Evolutionary conservation across 2,888 invertebrate species (phyloP), one percentile per base, ranked within the genome.

Genomic region (Hetaerina titia): DNA sequence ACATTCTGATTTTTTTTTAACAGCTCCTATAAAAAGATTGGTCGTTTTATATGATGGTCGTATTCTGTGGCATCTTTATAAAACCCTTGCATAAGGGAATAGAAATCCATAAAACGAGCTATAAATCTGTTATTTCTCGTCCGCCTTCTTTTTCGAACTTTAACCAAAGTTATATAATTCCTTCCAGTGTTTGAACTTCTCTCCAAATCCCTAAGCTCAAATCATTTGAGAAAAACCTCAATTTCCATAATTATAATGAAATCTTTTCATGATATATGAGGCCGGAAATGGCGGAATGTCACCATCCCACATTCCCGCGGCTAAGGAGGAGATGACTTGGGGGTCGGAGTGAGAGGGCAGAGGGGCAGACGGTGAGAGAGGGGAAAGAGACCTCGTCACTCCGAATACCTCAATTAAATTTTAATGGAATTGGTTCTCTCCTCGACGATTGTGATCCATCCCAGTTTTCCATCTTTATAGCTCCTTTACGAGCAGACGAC

Each of bases 181-280:
- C 69, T 69, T 74, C 22, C 69, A 92, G 92, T 92, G 92, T 92
- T 92, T 92, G 69, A 92, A 57, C 92, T 69, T n/a, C 64, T 92
- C 92, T 92, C 56, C 25, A 69, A 92, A 56, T 63, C 90, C 19
- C 63, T 45, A 63, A 69, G 1, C 69, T 92, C 56, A 56, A 13
- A 92, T 81, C 92, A 69, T 69, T 74, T 31, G 69, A 74, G 31
- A 31, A 74, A 92, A 64, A 92, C 56, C n/a, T 56, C 69, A 92
- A 92, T 92, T 92, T 69, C 92, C 64, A 64, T 92, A 69, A 92
- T 92, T 92, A 92, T 92, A 69, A 92, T 92, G 92, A 69, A 92
- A 92, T 92, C 69, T 92, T 92, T 92, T 92, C 90, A 90, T 90
- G 56, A 56, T 92, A 31, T 92, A 92, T 69, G 74, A 92, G 56